phyloP scores from a whole-genome alignment of 2,888 invertebrate genomes.

The Ichneumoninae sp. region DNA sequence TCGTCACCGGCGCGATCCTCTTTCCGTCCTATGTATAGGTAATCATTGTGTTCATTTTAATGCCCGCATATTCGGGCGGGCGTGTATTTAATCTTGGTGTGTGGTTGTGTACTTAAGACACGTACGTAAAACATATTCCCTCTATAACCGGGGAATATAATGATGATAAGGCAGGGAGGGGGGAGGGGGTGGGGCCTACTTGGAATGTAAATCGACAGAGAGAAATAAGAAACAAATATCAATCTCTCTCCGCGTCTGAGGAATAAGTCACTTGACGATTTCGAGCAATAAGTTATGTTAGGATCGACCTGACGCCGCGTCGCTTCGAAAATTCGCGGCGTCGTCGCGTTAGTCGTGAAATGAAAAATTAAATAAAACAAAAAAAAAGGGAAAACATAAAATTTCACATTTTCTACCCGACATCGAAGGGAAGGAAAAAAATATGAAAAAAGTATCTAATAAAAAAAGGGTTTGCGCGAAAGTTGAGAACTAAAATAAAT shows the following conservation, averaged over 20 bases:
- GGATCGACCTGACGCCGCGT: conserved; percentile 69
- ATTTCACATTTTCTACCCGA: conserved; percentile 26
- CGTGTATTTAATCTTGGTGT: conserved; percentile 62
- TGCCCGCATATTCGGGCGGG: conserved; percentile 60
- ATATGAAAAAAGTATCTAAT: conserved; percentile 50
- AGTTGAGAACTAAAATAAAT: conserved; percentile 59
- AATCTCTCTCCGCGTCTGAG: conserved; percentile 14
- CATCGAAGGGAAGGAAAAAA: conserved; percentile 8
- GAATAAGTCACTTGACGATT: conserved; percentile 66
- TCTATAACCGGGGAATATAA: conserved; percentile 76
- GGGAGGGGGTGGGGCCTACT: conserved; percentile 50
- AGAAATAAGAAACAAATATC: conserved; percentile 3
- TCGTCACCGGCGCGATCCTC: conserved; percentile 57
- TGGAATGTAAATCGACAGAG: conserved; percentile 15
- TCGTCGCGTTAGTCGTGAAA: conserved; percentile 63
- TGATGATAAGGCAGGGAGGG: conserved; percentile 70
- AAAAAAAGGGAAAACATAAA: background rate
- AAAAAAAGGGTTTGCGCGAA: background rate
- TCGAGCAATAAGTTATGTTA: conserved; percentile 82
- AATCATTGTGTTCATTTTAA: conserved; percentile 48
- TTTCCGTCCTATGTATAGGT: conserved; percentile 57
- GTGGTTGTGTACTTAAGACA: conserved; percentile 81
- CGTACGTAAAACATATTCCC: conserved; percentile 82
- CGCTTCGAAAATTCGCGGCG: conserved; percentile 64
- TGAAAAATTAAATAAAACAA: conserved; percentile 9